Percentiles rank a stretch among this genome's conserved stretches.
Evolutionary conservation across 2,888 invertebrate genomes (phyloP).

Genomic region (Cerastis rubricosa): DNA sequence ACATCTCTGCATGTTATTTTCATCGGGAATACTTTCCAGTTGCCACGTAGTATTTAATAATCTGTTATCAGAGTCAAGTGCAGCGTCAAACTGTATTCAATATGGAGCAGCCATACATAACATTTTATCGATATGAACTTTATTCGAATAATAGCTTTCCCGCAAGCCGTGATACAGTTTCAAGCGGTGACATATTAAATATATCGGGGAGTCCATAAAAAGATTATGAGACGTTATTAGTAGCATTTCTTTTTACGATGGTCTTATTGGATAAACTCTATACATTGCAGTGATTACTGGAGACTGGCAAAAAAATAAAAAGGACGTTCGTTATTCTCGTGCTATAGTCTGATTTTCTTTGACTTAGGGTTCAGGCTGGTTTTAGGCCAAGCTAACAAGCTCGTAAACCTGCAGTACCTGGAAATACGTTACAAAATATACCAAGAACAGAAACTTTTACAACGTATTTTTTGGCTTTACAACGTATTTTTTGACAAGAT

Average conservation of each 20-base stretch:
- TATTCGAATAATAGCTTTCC: slow-evolving; percentile 26
- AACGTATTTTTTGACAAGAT: not conserved
- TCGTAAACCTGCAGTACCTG: slow-evolving; percentile 3
- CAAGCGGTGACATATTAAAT: slow-evolving; percentile 31
- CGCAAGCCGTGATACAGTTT: slow-evolving; percentile 21
- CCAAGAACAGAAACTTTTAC: not conserved
- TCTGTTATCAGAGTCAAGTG: slow-evolving; percentile 29
- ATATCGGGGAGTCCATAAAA: slow-evolving; percentile 59
- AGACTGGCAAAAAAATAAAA: slow-evolving; percentile 41
- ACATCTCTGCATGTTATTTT: not conserved
- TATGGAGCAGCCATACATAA: slow-evolving; percentile 15
- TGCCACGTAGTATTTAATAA: slow-evolving; percentile 5
- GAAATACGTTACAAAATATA: slow-evolving; percentile 15
- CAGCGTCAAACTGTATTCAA: slow-evolving; percentile 19
- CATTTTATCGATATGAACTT: slow-evolving; percentile 20
- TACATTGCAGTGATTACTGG: slow-evolving; percentile 22
- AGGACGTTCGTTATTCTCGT: slow-evolving; percentile 47
- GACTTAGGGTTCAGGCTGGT: slow-evolving; percentile 37
- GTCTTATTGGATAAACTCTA: slow-evolving; percentile 53
- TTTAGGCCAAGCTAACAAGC: slow-evolving; percentile 4
- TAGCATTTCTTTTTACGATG: slow-evolving; percentile 67
- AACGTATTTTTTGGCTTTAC: too few species aligned
- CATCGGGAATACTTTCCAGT: not conserved
- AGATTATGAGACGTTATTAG: slow-evolving; percentile 48
- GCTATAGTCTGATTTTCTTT: slow-evolving; percentile 48